Percentiles rank a stretch among this genome's conserved stretches.
Evolutionary conservation across 37 sponge, comb jelly and placozoan species (phyloP).

Genomic region (Lycopodina hypogea): DNA sequence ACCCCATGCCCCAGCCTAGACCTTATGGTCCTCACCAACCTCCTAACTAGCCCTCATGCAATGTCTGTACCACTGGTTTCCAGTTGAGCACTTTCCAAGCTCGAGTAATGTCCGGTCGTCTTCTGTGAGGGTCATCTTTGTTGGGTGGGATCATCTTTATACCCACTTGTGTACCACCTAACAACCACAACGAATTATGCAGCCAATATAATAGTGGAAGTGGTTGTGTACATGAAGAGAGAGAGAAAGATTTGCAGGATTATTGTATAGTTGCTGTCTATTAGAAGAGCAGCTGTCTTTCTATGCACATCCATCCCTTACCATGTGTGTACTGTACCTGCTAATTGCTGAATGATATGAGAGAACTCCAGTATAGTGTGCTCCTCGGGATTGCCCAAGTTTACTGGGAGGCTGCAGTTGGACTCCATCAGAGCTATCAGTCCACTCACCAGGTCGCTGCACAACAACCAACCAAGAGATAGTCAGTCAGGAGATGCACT

Average conservation of each 20-base stretch:
- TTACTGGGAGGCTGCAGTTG: constrained; percentile 70
- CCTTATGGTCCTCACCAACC: too few relatives aligned
- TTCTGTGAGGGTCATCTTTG: constrained; percentile 83
- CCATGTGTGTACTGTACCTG: too few relatives aligned
- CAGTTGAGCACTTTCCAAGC: constrained; percentile 66
- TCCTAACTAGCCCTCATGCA: too few relatives aligned
- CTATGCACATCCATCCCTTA: too few relatives aligned
- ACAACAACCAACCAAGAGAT: background rate
- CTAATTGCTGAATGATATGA: constrained; percentile 36
- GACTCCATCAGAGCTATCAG: constrained; percentile 87
- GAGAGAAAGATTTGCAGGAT: too few relatives aligned
- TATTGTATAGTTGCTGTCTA: too few relatives aligned
- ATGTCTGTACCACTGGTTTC: constrained; percentile 71
- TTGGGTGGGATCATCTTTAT: constrained; percentile 39
- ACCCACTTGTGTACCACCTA: background rate
- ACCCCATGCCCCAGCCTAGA: too few relatives aligned
- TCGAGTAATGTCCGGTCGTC: constrained; percentile 76
- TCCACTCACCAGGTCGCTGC: constrained; percentile 84
- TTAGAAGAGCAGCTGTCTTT: too few relatives aligned
- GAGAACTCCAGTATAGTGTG: constrained; percentile 86
- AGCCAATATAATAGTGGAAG: too few relatives aligned
- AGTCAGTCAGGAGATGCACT: too few relatives aligned
- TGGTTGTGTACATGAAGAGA: too few relatives aligned
- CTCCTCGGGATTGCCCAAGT: constrained; percentile 93
- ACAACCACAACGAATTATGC: too few relatives aligned